Evolutionary conservation across 2,797 vertebrate genomes (phyloP).

Genomic region (Phoxinus dragarum): DNA sequence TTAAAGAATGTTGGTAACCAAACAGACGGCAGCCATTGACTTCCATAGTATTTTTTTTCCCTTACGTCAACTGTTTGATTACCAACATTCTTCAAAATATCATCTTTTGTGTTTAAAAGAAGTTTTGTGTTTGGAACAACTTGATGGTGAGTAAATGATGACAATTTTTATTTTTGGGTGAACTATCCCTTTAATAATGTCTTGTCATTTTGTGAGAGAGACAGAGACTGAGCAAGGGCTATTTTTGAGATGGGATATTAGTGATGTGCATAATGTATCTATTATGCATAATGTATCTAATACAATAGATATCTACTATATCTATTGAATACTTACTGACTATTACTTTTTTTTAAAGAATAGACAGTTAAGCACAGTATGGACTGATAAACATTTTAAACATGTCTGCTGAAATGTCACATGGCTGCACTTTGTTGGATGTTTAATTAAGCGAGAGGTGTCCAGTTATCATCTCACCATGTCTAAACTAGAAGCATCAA

Average conservation of each 20-base stretch:
- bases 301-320: too few species aligned
- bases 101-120: too few species aligned
- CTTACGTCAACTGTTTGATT: too few species aligned
- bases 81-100: too few species aligned
- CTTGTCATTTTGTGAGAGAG: neutral
- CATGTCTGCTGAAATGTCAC: neutral
- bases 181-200: neutral
- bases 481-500: neutral
- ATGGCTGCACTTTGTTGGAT: neutral
- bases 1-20: too few species aligned
- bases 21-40: too few species aligned
- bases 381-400: neutral
- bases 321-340: neutral
- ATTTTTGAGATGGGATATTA: neutral
- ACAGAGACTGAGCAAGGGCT: neutral
- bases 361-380: neutral
- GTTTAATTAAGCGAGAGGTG: constrained; percentile 10
- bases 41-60: too few species aligned
- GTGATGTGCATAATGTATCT: neutral
- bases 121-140: too few species aligned
- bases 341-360: neutral
- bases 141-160: too few species aligned
- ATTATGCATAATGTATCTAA: too few species aligned
- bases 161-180: too few species aligned
- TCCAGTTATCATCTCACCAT: neutral